Base-by-base conservation (phyloP, 2,113 vertebrate genomes). In the Caranx melampygus region DNA sequence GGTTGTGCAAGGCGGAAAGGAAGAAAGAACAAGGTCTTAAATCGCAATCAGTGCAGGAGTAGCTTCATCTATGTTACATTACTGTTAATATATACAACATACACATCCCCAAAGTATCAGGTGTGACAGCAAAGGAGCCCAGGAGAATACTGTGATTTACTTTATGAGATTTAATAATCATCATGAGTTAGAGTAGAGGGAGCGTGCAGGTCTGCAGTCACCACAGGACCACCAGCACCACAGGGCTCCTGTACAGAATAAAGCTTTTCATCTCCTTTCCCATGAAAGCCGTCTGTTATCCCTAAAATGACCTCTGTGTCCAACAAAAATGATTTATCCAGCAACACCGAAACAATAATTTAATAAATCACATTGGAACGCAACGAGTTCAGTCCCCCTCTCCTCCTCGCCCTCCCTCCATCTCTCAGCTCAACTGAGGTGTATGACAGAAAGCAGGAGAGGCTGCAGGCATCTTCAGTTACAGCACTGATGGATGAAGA, bases 81-180 rank as follows among this genome's bases (percentile, higher is more conserved):
- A 34, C 3, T n/a, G 40, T 61, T 44, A 84, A 77, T 49, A 57
- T 21, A 74, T 21, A 45, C 61, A 70, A 72, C 40, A 65, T n/a
- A 68, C 45, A 51, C 8, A 18, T n/a, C 12, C 20, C 64, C 16
- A 6, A 83, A 88, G 57, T 81, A 70, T 88, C 71, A 72, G 54
- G 37, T 67, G 35, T 73, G 64, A 61, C 75, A 71, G 64, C 5
- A 42, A 73, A 76, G 45, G 35, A 79, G 66, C 65, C 20, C 61
- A 49, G 62, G 67, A 72, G 54, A 58, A 45, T 65, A 59, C 61
- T 83, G 86, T 75, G 37, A 67, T 70, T 72, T 31, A 58, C 61
- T 73, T 70, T 77, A 76, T 72, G 40, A 66, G 69, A 82, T 91
- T 79, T 83, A 85, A 82, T 86, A 78, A 86, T 78, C 65, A 71